A percentile compares a stretch with the other conserved stretches of the same genome.
phyloP scores from a whole-genome alignment of 2,113 vertebrate species.

The Nerophis ophidion region DNA sequence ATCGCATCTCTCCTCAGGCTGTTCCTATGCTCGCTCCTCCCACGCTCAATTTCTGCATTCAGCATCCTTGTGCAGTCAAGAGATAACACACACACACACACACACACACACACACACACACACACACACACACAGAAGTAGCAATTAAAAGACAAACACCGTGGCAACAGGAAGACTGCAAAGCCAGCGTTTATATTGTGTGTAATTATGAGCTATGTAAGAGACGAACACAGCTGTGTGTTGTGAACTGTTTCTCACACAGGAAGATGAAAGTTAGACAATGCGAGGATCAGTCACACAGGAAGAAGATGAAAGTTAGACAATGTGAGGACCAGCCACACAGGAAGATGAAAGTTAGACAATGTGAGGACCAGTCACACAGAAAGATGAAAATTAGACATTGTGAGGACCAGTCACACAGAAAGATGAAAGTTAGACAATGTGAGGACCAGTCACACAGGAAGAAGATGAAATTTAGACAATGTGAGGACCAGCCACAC shows the following conservation, averaged over 20 bases:
- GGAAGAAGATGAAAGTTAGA: not conserved
- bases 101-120: not conserved
- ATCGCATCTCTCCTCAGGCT: constrained; percentile 55
- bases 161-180: constrained; percentile 8
- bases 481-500: too few relatives aligned
- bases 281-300: too few relatives aligned
- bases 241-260: constrained; percentile 11
- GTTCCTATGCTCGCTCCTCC: constrained; percentile 48
- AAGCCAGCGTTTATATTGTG: not conserved
- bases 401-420: not conserved
- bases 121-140: not conserved
- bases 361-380: not conserved
- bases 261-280: not conserved
- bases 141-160: not conserved
- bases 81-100: constrained; percentile 10
- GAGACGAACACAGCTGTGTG: not conserved
- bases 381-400: not conserved
- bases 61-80: constrained; percentile 44
- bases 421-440: not conserved
- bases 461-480: not conserved
- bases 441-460: not conserved
- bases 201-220: constrained; percentile 6
- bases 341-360: not conserved
- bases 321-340: too few relatives aligned
- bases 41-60: constrained; percentile 43